These are phyloP conservation scores for Malacosoma neustria DNA, from an alignment of 2,888 invertebrate genomes.

Conservation along the genomic window DNA sequence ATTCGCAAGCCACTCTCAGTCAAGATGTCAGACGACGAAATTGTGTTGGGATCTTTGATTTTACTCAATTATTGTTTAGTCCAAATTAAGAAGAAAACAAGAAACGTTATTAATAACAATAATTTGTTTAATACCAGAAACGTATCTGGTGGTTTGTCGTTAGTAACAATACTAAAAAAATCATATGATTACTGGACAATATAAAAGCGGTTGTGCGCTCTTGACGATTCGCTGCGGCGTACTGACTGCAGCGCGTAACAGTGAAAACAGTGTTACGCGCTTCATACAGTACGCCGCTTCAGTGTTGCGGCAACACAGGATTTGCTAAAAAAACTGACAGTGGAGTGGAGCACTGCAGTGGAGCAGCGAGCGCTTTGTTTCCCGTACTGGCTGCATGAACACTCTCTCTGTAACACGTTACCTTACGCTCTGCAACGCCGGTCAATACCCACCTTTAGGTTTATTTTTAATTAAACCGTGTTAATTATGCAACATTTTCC, in stretches of 20 bases:
- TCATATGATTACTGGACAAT: neutral
- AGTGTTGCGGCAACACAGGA: too few relatives aligned
- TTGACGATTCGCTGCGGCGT: neutral
- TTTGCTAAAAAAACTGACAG: neutral
- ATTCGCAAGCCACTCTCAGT: neutral
- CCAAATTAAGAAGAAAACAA: neutral
- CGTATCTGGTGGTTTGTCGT: neutral
- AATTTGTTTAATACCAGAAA: neutral
- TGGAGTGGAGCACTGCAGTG: neutral
- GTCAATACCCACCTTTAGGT: neutral
- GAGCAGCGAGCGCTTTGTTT: neutral
- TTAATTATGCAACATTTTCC: too few relatives aligned
- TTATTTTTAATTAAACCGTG: too few relatives aligned
- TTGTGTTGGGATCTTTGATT: neutral
- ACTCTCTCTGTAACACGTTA: neutral
- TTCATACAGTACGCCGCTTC: too few relatives aligned
- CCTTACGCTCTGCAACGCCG: neutral
- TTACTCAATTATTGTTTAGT: neutral
- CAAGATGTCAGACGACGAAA: neutral
- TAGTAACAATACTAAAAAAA: neutral
- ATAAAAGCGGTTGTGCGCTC: neutral
- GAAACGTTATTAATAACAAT: neutral
- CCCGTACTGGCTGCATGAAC: neutral
- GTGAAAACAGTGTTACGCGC: too few relatives aligned
- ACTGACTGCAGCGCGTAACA: neutral